Conservation (phyloP, 2,113 vertebrate genomes). For the Phylloscopus trochilus region DNA sequence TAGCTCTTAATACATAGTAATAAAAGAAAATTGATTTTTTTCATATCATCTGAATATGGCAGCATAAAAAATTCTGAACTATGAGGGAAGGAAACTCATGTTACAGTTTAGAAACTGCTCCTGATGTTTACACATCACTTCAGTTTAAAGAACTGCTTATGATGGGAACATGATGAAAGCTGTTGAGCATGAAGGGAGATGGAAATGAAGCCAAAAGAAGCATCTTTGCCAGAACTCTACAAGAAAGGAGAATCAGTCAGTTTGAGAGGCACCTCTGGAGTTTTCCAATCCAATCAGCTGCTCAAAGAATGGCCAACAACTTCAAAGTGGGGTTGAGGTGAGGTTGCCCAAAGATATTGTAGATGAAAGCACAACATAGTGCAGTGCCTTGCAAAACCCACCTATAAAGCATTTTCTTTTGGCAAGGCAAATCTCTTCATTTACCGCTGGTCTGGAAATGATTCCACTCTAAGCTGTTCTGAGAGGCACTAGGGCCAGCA, state of each 20-base stretch:
- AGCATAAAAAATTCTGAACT: background rate
- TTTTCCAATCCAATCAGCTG: background rate
- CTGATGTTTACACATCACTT: constrained; percentile 35
- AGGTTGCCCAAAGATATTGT: background rate
- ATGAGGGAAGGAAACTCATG: background rate
- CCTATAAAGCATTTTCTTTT: background rate
- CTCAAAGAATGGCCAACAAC: background rate
- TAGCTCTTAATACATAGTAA: background rate
- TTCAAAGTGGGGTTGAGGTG: background rate
- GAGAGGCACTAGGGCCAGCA: background rate
- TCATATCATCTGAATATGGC: background rate
- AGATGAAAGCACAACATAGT: background rate
- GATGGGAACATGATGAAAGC: constrained; percentile 46
- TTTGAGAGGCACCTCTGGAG: background rate
- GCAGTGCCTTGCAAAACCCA: background rate
- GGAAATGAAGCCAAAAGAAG: background rate
- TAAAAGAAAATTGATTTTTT: background rate
- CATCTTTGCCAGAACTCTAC: background rate
- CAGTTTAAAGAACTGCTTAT: constrained; percentile 33
- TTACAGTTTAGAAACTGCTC: constrained; percentile 15
- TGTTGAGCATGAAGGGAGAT: background rate
- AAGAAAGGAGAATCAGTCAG: background rate
- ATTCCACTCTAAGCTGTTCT: background rate
- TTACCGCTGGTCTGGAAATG: background rate
- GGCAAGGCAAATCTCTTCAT: background rate